A percentile compares a stretch with the other conserved stretches of the same genome.
Conservation (phyloP, 2,113 vertebrate genomes). For the Dasypus novemcinctus region DNA sequence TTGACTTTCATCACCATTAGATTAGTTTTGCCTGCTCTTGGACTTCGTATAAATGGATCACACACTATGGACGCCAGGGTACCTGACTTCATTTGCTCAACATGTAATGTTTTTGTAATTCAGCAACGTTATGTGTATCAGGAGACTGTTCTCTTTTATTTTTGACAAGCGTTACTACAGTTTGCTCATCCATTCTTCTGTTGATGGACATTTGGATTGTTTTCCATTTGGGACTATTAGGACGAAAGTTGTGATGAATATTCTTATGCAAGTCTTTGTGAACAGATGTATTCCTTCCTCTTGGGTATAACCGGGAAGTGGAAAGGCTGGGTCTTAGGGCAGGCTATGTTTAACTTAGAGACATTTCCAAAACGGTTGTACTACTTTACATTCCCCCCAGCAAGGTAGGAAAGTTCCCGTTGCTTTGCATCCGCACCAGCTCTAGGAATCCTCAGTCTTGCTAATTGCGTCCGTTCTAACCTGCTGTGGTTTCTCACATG, state of each 20-base stretch:
- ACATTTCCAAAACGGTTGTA: not conserved
- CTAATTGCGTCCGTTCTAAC: not conserved
- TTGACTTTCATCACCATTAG: not conserved
- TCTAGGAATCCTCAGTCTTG: not conserved
- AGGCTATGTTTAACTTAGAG: not conserved
- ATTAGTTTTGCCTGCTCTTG: not conserved
- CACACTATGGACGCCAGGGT: too few relatives aligned
- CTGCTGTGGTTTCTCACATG: not conserved
- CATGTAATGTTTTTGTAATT: too few relatives aligned
- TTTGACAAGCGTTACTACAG: not conserved
- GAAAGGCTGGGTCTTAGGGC: not conserved
- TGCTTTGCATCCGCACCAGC: not conserved
- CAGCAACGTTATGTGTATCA: too few relatives aligned
- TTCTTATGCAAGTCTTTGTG: not conserved
- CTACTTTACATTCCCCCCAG: not conserved
- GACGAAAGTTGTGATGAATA: not conserved
- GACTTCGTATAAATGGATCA: not conserved
- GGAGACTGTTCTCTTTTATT: not conserved
- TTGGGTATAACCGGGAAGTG: not conserved
- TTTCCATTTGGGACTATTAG: not conserved
- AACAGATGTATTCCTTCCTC: not conserved
- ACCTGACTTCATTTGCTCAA: not conserved
- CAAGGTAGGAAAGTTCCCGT: not conserved
- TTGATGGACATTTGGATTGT: too few relatives aligned
- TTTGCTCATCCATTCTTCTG: not conserved